Conservation (phyloP, 2,113 vertebrate species). For the Bostrychus sinensis region DNA sequence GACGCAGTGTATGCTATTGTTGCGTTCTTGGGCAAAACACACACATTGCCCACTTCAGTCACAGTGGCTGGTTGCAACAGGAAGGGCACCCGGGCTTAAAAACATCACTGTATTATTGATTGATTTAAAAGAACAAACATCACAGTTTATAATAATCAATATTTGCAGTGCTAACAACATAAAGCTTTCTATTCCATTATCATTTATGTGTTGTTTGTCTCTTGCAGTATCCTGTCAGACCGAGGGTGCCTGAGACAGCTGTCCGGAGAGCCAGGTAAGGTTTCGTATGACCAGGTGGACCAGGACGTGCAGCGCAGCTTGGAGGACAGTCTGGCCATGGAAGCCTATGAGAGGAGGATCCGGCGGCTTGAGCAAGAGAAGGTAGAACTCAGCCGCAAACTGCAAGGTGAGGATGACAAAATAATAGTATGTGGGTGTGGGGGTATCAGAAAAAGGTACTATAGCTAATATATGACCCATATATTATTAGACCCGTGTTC, state of each 20-base stretch:
- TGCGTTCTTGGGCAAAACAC: too few relatives aligned
- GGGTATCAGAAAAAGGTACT: too few relatives aligned
- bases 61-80: too few relatives aligned
- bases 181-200: neutral
- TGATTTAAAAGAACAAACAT: too few relatives aligned
- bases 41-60: too few relatives aligned
- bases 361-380: conserved; percentile 96
- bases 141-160: too few relatives aligned
- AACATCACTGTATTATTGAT: too few relatives aligned
- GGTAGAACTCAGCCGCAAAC: conserved; percentile 92
- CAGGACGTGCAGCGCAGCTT: conserved; percentile 86
- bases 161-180: neutral
- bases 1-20: too few relatives aligned
- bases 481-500: too few relatives aligned
- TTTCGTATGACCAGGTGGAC: conserved; percentile 85
- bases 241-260: conserved; percentile 87
- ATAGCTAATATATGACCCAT: too few relatives aligned
- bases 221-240: conserved; percentile 88
- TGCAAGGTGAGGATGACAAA: conserved; percentile 84
- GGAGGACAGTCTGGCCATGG: conserved; percentile 93
- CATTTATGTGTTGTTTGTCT: neutral
- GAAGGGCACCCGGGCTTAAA: too few relatives aligned
- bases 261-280: conserved; percentile 32
- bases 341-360: conserved; percentile 96
- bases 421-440: neutral